Evolutionary conservation across 2,888 invertebrate genomes (phyloP), one percentile per base, ranked within the genome.

Genomic region (Corythucha ciliata): DNA sequence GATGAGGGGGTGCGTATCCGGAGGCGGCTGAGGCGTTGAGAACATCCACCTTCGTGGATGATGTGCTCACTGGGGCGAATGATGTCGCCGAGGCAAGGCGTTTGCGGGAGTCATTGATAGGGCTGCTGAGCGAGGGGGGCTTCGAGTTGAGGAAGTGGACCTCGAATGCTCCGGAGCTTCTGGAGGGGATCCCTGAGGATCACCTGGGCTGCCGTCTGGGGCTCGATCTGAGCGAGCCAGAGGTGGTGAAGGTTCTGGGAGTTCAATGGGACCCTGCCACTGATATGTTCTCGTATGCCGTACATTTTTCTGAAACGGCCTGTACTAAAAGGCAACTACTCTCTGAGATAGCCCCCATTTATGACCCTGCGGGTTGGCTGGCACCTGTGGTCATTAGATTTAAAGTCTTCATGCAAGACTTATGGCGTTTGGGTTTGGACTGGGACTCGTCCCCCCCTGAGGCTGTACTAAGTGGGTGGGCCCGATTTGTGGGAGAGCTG

Each of bases 91-190:
- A 32, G 12, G 34, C 46, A 10, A 3, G 36, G 7, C 36, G 14
- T 12, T 14, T 34, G 34, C 22, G 27, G 16, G 20, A 5, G 2
- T 36, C 36, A 25, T 18, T 47, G 36, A 8, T 3, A 3, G 4
- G 6, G 5, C 18, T 47, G 2, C 21, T 47, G 2, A 37, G 22
- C 3, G 4, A 6, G 4, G 47, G 14, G 24, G 14, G 27, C 4
- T 47, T 47, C 25, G 36, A n/a, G 21, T 21, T 46, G 34, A 22
- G 34, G n/a, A 46, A 46, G 24, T 34, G 46, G 46, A n/a, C 16
- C 4, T 34, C 22, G 10, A 34, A 46, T 24, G 7, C 10, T 20
- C 5, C 4, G 3, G 33, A 4, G 10, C 22, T n/a, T n/a, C n/a
- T n/a, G n/a, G n/a, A n/a, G n/a, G n/a, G n/a, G n/a, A n/a, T n/a